Evolutionary conservation across 1,140 invertebrate genomes (phyloP).

Genomic region (Anastrepha obliqua): DNA sequence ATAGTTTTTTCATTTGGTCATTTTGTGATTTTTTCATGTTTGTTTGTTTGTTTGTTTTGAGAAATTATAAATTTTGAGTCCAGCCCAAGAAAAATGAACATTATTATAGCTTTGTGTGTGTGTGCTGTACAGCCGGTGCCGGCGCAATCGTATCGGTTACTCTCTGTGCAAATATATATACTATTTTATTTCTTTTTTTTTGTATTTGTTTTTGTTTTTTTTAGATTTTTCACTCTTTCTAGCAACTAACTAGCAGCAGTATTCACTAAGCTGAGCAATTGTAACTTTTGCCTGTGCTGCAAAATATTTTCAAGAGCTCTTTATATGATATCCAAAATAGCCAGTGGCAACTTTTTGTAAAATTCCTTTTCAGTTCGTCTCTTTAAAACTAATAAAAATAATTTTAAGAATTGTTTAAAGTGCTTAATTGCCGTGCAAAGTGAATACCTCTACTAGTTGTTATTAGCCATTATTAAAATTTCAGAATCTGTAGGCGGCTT

Average conservation of each 20-base stretch:
- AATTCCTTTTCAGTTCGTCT: constrained; percentile 4
- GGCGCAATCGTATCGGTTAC: constrained; percentile 51
- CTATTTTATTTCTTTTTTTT: background rate
- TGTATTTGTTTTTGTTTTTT: background rate
- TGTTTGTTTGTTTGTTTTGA: constrained; percentile 46
- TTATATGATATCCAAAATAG: background rate
- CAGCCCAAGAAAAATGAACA: constrained; percentile 68
- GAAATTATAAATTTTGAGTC: constrained; percentile 66
- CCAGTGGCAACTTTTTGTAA: background rate
- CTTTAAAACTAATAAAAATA: background rate
- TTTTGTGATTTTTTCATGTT: constrained; percentile 30
- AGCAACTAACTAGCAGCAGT: background rate
- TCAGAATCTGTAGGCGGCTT: too few species aligned
- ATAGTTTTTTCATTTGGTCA: constrained; percentile 20
- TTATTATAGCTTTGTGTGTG: constrained; percentile 54
- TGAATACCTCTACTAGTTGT: background rate
- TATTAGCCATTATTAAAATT: background rate
- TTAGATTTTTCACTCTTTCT: background rate
- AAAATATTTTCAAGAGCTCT: background rate
- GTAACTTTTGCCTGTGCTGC: too few species aligned
- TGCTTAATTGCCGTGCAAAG: background rate
- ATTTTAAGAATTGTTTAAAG: background rate
- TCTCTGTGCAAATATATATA: background rate
- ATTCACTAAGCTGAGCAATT: background rate
- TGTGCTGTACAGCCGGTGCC: constrained; percentile 63